Evolutionary conservation across 2,797 vertebrate species (phyloP), one percentile per base, ranked within the genome.

Genomic region (Hippocampus kuda): DNA sequence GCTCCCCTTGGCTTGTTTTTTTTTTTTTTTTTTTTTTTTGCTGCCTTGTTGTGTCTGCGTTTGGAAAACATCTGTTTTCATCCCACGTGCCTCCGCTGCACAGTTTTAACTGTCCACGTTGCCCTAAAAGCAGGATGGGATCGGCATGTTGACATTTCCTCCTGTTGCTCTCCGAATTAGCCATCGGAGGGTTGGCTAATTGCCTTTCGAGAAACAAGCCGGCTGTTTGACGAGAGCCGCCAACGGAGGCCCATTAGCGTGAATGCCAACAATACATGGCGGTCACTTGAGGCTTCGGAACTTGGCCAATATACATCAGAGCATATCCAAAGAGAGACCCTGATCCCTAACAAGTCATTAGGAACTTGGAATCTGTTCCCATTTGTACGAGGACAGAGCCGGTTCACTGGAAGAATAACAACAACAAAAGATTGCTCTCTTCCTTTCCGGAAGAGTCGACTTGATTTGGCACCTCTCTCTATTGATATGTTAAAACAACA

Each of bases 31-130:
- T 53, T 27, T 12, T 3, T 15, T 24, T 24, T 57, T 27, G 8
- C 22, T 15, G 3, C 22, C 3, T 72, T 85, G 81, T 85, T 85
- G 79, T 80, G 82, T 85, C 81, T 85, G 77, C 60, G 74, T 70
- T 11, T 41, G 74, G 64, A 72, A 81, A 75, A 75, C 82, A 82
- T 81, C 82, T 85, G 86, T 72, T 70, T 57, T 48, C 62, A 54
- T 24, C 60, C 72, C 64, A 69, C 57, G 67, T 49, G 12, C 2
- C 41, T 46, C 69, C 6, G 34, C 34, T 57, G 46, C 57, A 15
- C 68, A 75, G n/a, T 46, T 68, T 48, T 34, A 49, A 57, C 51
- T 54, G 22, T 24, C 22, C 51, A 22, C 16, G 27, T 54, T 22
- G 68, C 67, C 11, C 63, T 57, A 57, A 57, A 16, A 27, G 54